Evolutionary conservation across 64 coral and sea anemone genomes (phyloP), one percentile per base, ranked within the genome.

Genomic region (Astreopora myriophthalma): DNA sequence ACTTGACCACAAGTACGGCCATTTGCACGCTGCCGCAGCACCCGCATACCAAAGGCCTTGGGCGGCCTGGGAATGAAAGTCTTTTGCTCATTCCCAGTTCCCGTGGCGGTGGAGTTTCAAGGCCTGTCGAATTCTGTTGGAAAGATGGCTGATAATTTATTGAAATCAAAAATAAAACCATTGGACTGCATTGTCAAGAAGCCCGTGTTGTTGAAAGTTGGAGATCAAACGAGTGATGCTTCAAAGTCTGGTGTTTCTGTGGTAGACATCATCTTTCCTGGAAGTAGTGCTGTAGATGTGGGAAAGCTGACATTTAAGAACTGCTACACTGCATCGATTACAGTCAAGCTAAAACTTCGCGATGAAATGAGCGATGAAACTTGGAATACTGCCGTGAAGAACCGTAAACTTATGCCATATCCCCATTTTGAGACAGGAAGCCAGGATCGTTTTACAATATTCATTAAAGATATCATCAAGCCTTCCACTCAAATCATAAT

Each of bases 341-440:
- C 85, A 14, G 29, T 96, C 14, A 96, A 94, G 57, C 79, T 84
- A 1, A 96, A 96, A 87, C 11, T 96, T 65, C 22, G 73, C 34
- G 90, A 96, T 40, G 72, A 27, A 30, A 51, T 37, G 64, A 70
- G 74, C 8, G 36, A 52, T 37, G 95, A 96, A 79, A 58, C 51
- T 39, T 96, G 95, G 95, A 87, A 67, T 70, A 68, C 60, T 19
- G 89, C 71, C n/a, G 8, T 96, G 17, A 96, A 90, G 34, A 96
- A 89, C 22, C 37, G 64, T 10, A 74, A 73, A 7, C 75, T 96
- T 8, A 96, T 96, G 95, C 80, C 91, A 7, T 48, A 94, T 33
- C 80, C 95, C 48, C 95, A 96, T 78, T 96, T 86, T 69, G 95
- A 96, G 64, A 69, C 80, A 42, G 87, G 95, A 13, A 96, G 95